Conservation (phyloP, 2,113 vertebrate genomes). For the Thinocorus orbignyianus region DNA sequence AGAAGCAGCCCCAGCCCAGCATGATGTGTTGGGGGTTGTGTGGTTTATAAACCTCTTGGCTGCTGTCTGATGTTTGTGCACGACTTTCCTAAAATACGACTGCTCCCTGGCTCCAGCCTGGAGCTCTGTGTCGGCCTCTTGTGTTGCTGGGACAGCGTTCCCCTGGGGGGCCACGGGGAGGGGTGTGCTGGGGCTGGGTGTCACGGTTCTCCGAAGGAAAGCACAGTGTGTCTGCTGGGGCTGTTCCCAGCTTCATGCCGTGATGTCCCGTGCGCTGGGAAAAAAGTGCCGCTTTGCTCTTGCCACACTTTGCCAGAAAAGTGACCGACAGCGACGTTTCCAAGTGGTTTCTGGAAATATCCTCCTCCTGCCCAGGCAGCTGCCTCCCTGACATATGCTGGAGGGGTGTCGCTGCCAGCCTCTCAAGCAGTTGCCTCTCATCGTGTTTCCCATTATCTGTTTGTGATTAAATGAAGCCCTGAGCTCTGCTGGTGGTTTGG, state of each 20-base stretch:
- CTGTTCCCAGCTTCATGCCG: neutral
- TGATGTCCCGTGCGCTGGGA: rapidly evolving
- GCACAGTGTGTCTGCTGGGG: neutral
- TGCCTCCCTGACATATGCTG: neutral
- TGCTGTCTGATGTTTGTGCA: neutral
- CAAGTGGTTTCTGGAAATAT: constrained; percentile 1
- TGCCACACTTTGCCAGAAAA: neutral
- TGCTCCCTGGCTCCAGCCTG: neutral
- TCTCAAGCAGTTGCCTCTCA: neutral
- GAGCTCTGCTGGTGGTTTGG: neutral
- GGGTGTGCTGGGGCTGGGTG: neutral
- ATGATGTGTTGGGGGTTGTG: neutral
- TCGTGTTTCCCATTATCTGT: neutral
- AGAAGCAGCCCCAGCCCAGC: neutral
- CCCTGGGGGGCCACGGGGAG: rapidly evolving
- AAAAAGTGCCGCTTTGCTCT: neutral
- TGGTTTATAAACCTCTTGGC: neutral
- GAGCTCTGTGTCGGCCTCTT: neutral
- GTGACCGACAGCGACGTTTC: neutral
- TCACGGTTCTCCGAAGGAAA: neutral
- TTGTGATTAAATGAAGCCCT: neutral
- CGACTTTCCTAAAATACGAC: neutral
- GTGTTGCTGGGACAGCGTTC: neutral
- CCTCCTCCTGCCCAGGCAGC: neutral
- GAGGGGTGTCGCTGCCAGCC: neutral